Percentiles rank a stretch among this genome's conserved stretches.
Evolutionary conservation across 2,797 vertebrate species (phyloP).

Genomic region (Meriones psammophilus): DNA sequence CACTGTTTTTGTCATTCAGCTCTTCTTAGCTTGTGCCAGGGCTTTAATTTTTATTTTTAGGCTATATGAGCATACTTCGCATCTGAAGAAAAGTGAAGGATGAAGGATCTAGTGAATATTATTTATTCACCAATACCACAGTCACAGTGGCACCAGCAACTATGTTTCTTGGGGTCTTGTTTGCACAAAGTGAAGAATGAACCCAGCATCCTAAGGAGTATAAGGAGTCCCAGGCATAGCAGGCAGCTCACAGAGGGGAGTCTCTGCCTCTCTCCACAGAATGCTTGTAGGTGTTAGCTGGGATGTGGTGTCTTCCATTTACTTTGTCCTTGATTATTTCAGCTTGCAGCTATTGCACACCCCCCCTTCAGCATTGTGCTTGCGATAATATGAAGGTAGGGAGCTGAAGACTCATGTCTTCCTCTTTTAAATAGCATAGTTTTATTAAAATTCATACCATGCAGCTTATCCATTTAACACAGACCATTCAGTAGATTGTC

Average conservation of each 20-base stretch:
- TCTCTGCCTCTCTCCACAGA: neutral
- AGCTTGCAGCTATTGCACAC: neutral
- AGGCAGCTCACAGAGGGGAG: neutral
- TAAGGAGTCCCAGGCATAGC: neutral
- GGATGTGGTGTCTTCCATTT: slow-evolving; percentile 4
- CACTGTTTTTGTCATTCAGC: slow-evolving; percentile 5
- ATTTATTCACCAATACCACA: slow-evolving; percentile 39
- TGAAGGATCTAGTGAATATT: slow-evolving; percentile 52
- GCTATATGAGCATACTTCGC: neutral
- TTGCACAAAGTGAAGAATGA: slow-evolving; percentile 39
- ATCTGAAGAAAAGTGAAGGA: slow-evolving; percentile 41
- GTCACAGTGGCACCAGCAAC: slow-evolving; percentile 35
- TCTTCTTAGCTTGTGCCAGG: slow-evolving; percentile 36
- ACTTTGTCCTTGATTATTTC: slow-evolving; percentile 47
- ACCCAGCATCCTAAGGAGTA: slow-evolving; percentile 1
- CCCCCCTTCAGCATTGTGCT: neutral
- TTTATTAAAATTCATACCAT: slow-evolving; percentile 12
- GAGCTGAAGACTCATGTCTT: slow-evolving; percentile 43
- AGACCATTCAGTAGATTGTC: slow-evolving; percentile 19
- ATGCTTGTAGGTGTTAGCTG: slow-evolving; percentile 21
- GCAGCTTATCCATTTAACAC: slow-evolving; percentile 8
- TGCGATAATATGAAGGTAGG: neutral
- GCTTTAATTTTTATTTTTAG: slow-evolving; percentile 8
- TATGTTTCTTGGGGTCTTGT: slow-evolving; percentile 21
- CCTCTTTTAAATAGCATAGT: slow-evolving; percentile 28